A percentile compares a stretch with the other conserved stretches of the same genome.
Conservation (phyloP, 2,113 vertebrate species). For the Thunnus thynnus region DNA sequence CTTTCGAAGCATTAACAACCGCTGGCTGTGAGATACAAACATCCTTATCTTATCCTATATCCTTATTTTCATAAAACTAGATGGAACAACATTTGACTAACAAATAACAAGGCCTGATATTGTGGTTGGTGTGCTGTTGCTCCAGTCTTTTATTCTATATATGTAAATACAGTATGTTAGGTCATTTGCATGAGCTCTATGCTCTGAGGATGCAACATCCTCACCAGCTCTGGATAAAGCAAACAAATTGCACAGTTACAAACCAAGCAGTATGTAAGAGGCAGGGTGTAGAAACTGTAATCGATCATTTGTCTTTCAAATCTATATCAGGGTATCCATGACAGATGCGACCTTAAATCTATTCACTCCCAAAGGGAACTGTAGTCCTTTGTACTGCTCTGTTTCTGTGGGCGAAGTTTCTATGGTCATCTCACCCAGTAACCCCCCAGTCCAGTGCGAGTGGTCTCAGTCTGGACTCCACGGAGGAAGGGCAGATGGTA, state of each 20-base stretch:
- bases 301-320: neutral
- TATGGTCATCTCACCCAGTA: conserved; percentile 87
- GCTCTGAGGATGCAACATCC: neutral
- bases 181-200: neutral
- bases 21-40: conserved; percentile 1
- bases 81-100: conserved; percentile 36
- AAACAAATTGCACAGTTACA: neutral
- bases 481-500: conserved; percentile 93
- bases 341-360: conserved; percentile 18
- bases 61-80: conserved; percentile 17
- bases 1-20: conserved; percentile 8
- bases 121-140: neutral
- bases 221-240: neutral
- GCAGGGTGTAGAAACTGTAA: neutral
- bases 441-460: conserved; percentile 90
- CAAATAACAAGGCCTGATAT: conserved; percentile 11
- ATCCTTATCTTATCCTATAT: neutral
- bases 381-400: neutral
- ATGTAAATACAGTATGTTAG: no score
- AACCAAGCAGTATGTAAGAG: neutral
- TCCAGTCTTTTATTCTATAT: neutral
- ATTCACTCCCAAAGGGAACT: neutral
- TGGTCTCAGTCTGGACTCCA: conserved; percentile 94
- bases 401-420: conserved; percentile 28
- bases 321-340: neutral